Evolutionary conservation across 2,888 invertebrate species (phyloP).

Genomic region (Micoletzkya japonica): DNA sequence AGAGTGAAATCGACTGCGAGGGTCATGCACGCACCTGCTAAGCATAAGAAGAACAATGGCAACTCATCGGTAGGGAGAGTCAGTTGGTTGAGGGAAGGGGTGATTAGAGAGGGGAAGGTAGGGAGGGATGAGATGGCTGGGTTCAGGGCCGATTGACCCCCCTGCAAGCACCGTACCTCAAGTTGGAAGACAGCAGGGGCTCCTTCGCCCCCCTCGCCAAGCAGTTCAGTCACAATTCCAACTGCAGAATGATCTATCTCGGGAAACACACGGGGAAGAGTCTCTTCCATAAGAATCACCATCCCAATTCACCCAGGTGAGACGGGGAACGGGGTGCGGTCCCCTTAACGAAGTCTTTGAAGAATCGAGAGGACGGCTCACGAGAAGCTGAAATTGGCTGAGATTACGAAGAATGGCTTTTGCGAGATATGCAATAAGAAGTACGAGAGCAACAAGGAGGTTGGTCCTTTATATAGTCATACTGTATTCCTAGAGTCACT

Average conservation of each 20-base stretch:
- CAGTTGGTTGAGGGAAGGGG: too few relatives aligned
- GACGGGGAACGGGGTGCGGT: not conserved
- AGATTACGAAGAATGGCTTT: slow-evolving; percentile 9
- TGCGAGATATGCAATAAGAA: slow-evolving; percentile 26
- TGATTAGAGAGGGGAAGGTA: too few relatives aligned
- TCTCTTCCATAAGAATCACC: slow-evolving; percentile 24
- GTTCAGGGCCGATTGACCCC: too few relatives aligned
- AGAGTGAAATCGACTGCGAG: slow-evolving; percentile 13
- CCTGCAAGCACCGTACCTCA: slow-evolving; percentile 15
- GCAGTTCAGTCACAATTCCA: slow-evolving; percentile 12
- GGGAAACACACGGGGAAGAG: slow-evolving; percentile 17
- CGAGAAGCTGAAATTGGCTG: not conserved
- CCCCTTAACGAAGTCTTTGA: not conserved
- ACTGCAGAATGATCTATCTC: slow-evolving; percentile 12
- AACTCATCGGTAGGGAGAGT: too few relatives aligned
- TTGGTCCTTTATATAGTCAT: not conserved
- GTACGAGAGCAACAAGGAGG: slow-evolving; percentile 20
- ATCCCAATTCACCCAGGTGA: not conserved
- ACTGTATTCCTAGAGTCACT: not conserved
- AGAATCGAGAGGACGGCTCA: not conserved
- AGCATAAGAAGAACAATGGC: too few relatives aligned
- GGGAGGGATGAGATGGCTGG: too few relatives aligned
- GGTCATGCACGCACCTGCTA: not conserved
- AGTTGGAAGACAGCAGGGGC: slow-evolving; percentile 22
- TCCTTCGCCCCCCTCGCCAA: slow-evolving; percentile 22